These are phyloP conservation scores for Sycophila sp. DNA, from an alignment of 1,140 invertebrate genomes.

Conservation along the genomic window DNA sequence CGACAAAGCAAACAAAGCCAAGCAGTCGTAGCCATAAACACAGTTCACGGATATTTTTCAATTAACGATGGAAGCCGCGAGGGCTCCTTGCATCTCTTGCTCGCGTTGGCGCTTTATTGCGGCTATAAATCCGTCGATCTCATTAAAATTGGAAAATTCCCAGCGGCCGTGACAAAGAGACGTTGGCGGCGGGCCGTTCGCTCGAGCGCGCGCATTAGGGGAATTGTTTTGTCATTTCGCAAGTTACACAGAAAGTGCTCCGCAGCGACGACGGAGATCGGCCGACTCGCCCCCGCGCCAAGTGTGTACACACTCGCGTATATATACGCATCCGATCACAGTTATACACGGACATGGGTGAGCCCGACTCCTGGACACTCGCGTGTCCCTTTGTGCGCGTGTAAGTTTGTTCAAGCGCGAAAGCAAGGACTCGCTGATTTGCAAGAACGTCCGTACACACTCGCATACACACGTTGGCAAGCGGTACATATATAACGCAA, in stretches of 20 bases:
- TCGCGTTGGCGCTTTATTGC: constrained; percentile 24
- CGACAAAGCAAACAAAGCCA: no score
- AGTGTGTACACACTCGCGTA: background rate
- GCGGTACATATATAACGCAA: no score
- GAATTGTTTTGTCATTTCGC: constrained; percentile 39
- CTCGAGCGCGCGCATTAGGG: constrained; percentile 29
- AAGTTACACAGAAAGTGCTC: constrained; percentile 27
- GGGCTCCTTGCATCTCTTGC: background rate
- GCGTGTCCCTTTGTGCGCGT: constrained; percentile 11
- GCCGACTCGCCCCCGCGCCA: background rate
- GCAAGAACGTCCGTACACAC: background rate
- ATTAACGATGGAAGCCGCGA: constrained; percentile 16
- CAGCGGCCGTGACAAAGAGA: constrained; percentile 29
- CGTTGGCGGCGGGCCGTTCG: background rate
- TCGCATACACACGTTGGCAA: background rate
- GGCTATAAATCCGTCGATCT: constrained; percentile 38
- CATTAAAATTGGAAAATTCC: constrained; percentile 42
- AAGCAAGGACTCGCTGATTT: background rate
- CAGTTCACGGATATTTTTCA: constrained; percentile 33
- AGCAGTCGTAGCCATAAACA: no score
- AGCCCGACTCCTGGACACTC: background rate
- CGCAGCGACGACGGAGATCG: background rate
- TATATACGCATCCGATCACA: background rate
- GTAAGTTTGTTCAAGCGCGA: constrained; percentile 19
- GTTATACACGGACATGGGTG: no score